phyloP scores from a whole-genome alignment of 2,113 vertebrate genomes.

The Tringa solitaria region DNA sequence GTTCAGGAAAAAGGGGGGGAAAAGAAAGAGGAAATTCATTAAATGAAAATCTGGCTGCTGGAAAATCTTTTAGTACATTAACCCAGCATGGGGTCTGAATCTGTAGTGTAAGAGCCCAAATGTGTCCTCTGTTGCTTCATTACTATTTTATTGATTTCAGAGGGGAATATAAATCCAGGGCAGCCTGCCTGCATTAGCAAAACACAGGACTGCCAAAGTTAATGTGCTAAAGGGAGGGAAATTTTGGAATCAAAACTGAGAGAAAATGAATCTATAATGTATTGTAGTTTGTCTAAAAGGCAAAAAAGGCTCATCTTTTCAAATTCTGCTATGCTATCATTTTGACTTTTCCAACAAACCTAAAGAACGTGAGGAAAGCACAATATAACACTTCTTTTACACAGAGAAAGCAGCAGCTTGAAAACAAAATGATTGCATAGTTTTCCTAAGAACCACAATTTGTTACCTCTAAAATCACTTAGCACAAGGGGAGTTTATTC shows the following conservation, averaged over 20 bases:
- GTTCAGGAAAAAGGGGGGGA: neutral
- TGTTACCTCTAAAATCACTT: neutral
- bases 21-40: conserved; percentile 48
- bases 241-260: neutral
- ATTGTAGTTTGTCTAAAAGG: neutral
- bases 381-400: neutral
- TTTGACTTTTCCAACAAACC: neutral
- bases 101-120: neutral
- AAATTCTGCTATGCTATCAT: neutral
- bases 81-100: conserved; percentile 32
- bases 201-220: neutral
- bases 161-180: conserved; percentile 41
- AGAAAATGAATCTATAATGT: neutral
- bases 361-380: neutral
- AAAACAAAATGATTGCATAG: neutral
- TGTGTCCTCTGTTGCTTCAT: conserved; percentile 46
- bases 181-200: neutral
- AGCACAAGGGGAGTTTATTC: neutral
- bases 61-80: conserved; percentile 57
- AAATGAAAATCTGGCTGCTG: conserved; percentile 23
- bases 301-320: neutral
- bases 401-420: neutral
- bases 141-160: conserved; percentile 67
- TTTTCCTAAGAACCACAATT: neutral
- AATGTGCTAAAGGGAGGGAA: neutral